Conservation (phyloP, 2,113 vertebrate genomes). For the Rhadina sibilatrix region DNA sequence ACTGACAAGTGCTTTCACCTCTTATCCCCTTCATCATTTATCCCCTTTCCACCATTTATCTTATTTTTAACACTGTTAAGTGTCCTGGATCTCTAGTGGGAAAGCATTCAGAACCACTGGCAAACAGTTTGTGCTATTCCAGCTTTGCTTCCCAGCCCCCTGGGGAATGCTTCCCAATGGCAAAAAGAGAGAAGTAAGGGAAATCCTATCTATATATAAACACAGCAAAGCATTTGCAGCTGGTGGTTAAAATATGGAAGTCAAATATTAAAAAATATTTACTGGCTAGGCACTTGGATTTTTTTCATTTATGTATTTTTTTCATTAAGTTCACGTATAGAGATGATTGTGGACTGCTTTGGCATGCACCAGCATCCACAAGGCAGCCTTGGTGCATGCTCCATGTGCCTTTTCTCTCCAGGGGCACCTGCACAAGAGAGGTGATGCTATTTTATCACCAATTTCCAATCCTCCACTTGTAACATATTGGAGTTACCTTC, state of each 20-base stretch:
- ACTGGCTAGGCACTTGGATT: neutral
- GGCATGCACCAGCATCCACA: neutral
- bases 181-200: constrained; percentile 28
- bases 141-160: constrained; percentile 40
- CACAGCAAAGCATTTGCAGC: constrained; percentile 51
- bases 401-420: neutral
- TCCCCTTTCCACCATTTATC: neutral
- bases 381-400: neutral
- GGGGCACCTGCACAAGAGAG: neutral
- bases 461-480: neutral
- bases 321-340: neutral
- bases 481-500: neutral
- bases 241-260: constrained; percentile 42
- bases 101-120: constrained; percentile 30
- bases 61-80: constrained; percentile 31
- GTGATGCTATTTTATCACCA: neutral
- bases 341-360: neutral
- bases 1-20: neutral
- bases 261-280: constrained; percentile 58
- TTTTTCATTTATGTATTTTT: neutral
- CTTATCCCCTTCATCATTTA: neutral
- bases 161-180: constrained; percentile 38
- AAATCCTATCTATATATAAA: constrained; percentile 59
- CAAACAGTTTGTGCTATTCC: constrained; percentile 30
- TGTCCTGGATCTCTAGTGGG: constrained; percentile 28